These are phyloP conservation scores for Mormyrops attenuatus DNA, from an alignment of 2,797 vertebrate species.

Conservation along the genomic window DNA sequence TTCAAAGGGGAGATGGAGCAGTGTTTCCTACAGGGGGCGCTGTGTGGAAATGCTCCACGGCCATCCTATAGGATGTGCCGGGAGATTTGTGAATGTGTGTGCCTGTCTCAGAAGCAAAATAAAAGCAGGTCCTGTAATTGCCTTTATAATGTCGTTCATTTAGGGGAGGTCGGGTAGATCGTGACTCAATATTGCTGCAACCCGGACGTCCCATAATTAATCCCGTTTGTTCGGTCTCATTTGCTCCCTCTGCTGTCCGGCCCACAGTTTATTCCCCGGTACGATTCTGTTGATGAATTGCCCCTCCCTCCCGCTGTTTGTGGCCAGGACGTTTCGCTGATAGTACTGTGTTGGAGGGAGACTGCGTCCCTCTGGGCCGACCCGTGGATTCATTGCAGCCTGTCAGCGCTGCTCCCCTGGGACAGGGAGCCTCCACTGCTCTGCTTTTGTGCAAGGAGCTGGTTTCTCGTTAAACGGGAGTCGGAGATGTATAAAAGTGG, in stretches of 20 bases:
- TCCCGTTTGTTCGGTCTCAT: constrained; percentile 7
- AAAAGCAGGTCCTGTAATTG: constrained; percentile 61
- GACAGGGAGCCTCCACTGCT: not conserved
- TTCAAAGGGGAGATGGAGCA: constrained; percentile 54
- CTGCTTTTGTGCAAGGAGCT: constrained; percentile 8
- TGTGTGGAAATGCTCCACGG: constrained; percentile 70
- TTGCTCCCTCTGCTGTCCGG: not conserved
- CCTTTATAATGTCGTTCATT: constrained; percentile 8
- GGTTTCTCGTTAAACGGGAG: not conserved
- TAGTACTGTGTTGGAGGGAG: not conserved
- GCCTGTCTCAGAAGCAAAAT: constrained; percentile 66
- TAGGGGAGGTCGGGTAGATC: constrained; percentile 14
- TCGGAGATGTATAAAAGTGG: not conserved
- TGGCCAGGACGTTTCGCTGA: not conserved
- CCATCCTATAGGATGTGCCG: constrained; percentile 80
- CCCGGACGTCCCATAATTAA: not conserved
- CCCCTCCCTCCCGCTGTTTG: not conserved
- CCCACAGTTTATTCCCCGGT: not conserved
- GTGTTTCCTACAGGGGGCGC: constrained; percentile 62
- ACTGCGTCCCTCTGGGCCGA: constrained; percentile 13
- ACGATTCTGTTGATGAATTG: not conserved
- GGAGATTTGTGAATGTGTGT: constrained; percentile 90
- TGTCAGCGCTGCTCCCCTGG: constrained; percentile 16
- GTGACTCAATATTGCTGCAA: not conserved
- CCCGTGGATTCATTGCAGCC: constrained; percentile 19